Conservation (phyloP, 1,140 invertebrate genomes). For the Drosophila malerkotliana region DNA sequence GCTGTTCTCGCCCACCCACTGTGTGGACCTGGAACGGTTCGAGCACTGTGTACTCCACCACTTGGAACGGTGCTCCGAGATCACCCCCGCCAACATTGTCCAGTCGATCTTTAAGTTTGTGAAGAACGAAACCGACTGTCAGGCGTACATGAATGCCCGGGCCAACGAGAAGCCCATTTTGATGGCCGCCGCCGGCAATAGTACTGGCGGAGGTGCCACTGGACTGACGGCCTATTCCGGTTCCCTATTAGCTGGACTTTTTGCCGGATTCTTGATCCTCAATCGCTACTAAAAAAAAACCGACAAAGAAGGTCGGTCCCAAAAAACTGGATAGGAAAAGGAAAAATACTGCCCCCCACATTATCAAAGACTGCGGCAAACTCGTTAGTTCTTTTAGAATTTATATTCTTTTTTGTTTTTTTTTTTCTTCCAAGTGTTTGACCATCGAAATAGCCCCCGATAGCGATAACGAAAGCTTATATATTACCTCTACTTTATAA, state of each 20-base stretch:
- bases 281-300: neutral
- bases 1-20: conserved; percentile 70
- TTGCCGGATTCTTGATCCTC: neutral
- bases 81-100: conserved; percentile 91
- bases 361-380: neutral
- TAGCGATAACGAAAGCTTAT: conserved; percentile 22
- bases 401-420: neutral
- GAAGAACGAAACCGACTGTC: conserved; percentile 88
- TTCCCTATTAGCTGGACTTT: conserved; percentile 4
- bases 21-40: conserved; percentile 86
- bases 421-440: neutral
- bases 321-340: too few relatives aligned
- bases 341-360: conserved; percentile 1
- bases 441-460: conserved; percentile 7
- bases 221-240: conserved; percentile 30
- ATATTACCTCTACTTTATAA: conserved; percentile 1
- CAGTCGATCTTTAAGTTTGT: conserved; percentile 91
- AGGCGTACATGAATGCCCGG: conserved; percentile 66
- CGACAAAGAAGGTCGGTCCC: too few relatives aligned
- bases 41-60: conserved; percentile 87
- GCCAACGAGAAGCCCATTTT: conserved; percentile 65
- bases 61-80: conserved; percentile 88
- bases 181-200: conserved; percentile 40
- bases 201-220: conserved; percentile 46
- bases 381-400: neutral